Conservation (phyloP, 2,113 vertebrate species). For the Callithrix jacchus region DNA sequence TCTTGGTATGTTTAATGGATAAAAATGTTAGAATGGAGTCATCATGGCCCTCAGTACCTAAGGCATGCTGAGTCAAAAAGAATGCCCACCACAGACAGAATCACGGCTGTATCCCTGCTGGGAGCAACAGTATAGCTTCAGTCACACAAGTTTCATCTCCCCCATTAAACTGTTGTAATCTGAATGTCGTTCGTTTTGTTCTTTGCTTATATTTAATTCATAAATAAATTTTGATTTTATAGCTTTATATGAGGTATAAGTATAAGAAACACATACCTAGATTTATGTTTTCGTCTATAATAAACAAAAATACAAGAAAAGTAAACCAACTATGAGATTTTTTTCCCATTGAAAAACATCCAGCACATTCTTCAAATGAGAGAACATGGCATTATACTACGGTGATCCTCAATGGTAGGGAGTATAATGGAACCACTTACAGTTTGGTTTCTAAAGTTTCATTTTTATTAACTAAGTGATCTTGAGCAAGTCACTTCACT, state of each 20-base stretch:
- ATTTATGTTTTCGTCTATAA: conserved; percentile 11
- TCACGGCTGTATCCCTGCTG: neutral
- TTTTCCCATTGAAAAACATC: neutral
- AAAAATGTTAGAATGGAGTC: neutral
- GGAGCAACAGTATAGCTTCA: neutral
- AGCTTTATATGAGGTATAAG: neutral
- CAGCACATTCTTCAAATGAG: neutral
- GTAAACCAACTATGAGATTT: neutral
- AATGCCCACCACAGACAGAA: neutral
- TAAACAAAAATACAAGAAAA: conserved; percentile 17
- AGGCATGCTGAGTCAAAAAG: neutral
- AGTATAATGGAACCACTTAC: neutral
- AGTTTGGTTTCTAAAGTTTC: neutral
- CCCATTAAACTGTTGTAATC: neutral
- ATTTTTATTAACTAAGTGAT: neutral
- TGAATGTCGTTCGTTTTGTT: conserved; percentile 30
- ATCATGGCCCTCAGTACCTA: neutral
- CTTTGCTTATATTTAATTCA: conserved; percentile 17
- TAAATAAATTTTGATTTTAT: neutral
- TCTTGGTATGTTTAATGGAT: neutral
- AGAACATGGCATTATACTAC: neutral
- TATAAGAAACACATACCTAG: neutral
- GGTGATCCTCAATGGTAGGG: neutral
- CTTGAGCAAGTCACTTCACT: neutral
- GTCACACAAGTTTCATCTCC: neutral